Percentiles rank a stretch among this genome's conserved stretches.
These are phyloP conservation scores for Acleris laterana DNA, from an alignment of 2,888 invertebrate species.

Conservation along the genomic window DNA sequence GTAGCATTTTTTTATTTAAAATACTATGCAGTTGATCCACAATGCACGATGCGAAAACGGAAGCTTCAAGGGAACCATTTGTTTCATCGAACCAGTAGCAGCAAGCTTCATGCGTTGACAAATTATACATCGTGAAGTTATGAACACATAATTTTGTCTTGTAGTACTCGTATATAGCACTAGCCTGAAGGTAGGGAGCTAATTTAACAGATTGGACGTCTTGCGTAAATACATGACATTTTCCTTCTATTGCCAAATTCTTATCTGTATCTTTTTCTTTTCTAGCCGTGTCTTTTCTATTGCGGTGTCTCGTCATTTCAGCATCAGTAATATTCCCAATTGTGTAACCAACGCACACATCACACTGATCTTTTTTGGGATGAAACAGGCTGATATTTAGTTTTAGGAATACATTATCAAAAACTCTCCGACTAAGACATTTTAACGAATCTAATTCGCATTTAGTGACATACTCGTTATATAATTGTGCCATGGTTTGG, in stretches of 20 bases:
- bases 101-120: not conserved
- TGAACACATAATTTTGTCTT: conserved; percentile 6
- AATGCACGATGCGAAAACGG: not conserved
- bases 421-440: too few species aligned
- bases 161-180: not conserved
- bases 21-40: not conserved
- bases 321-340: conserved; percentile 24
- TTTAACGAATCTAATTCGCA: too few species aligned
- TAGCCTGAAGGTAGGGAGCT: conserved; percentile 15
- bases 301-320: conserved; percentile 24
- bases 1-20: too few species aligned
- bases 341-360: conserved; percentile 19
- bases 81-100: conserved; percentile 5
- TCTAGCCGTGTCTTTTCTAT: conserved; percentile 32
- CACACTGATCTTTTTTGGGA: conserved; percentile 28
- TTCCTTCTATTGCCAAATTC: conserved; percentile 8
- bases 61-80: not conserved
- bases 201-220: conserved; percentile 36
- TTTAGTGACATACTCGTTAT: too few species aligned
- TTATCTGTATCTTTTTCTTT: conserved; percentile 34
- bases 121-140: conserved; percentile 5
- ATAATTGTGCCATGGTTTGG: too few species aligned
- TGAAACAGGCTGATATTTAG: conserved; percentile 1
- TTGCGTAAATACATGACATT: conserved; percentile 35
- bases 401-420: conserved; percentile 1